phyloP scores from a whole-genome alignment of 2,113 vertebrate species.

The Petromus typicus region DNA sequence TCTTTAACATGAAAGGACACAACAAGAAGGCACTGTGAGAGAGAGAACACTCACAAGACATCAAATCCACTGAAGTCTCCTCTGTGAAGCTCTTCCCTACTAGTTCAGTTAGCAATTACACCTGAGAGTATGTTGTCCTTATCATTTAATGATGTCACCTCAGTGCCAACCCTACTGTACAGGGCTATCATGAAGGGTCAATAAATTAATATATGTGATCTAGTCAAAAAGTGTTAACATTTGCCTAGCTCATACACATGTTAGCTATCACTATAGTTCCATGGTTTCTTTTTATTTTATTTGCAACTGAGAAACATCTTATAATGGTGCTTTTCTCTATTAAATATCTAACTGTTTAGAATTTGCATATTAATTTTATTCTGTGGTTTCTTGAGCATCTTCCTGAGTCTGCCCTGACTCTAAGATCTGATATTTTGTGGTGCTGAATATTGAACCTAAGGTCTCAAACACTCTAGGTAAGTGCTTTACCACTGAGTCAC shows the following conservation, averaged over 20 bases:
- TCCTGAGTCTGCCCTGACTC: neutral
- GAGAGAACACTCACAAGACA: too few relatives aligned
- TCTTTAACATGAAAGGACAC: neutral
- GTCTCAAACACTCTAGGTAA: neutral
- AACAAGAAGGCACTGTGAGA: neutral
- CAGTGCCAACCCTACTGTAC: neutral
- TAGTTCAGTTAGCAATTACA: neutral
- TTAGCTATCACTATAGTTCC: neutral
- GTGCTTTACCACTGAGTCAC: neutral
- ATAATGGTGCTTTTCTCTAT: neutral
- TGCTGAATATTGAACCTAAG: neutral
- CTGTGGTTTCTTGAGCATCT: neutral
- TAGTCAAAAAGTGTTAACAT: neutral
- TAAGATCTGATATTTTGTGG: neutral
- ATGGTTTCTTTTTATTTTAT: neutral
- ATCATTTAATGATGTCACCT: neutral
- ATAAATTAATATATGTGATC: neutral
- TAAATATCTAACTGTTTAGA: slow-evolving; percentile 30
- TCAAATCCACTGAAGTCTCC: neutral
- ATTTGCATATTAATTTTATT: neutral
- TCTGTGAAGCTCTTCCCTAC: neutral
- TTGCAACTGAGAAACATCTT: neutral
- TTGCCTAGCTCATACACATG: neutral
- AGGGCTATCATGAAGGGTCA: neutral
- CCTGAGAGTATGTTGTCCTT: neutral